Conservation (phyloP, 2,797 vertebrate genomes). For the Pteronotus mesoamericanus region DNA sequence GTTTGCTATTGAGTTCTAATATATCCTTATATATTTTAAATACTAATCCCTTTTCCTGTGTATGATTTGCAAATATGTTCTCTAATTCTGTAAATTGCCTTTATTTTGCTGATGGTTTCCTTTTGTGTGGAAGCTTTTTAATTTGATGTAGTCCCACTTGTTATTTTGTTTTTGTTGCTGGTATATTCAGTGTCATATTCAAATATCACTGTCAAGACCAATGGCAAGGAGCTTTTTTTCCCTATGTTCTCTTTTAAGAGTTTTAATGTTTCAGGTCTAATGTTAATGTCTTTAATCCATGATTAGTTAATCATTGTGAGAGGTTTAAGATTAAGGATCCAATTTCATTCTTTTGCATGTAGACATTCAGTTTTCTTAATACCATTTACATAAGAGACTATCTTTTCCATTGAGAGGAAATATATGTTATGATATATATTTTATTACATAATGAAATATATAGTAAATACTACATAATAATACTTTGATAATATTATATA, state of each 20-base stretch:
- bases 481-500: not conserved
- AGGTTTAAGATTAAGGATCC: not conserved
- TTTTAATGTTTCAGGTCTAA: not conserved
- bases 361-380: not conserved
- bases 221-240: not conserved
- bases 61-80: not conserved
- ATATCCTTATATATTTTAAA: not conserved
- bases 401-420: not conserved
- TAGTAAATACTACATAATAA: not conserved
- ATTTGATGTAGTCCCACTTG: not conserved
- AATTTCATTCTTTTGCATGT: not conserved
- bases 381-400: not conserved
- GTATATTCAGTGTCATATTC: not conserved
- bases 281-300: not conserved
- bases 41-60: not conserved
- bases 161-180: not conserved
- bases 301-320: not conserved
- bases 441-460: not conserved
- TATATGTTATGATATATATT: not conserved
- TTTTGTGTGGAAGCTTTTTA: not conserved
- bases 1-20: not conserved
- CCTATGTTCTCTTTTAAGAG: not conserved
- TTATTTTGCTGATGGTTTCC: not conserved
- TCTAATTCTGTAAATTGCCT: not conserved
- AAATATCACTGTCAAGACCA: not conserved